Evolutionary conservation across 1,140 invertebrate species (phyloP).

Genomic region (Solenopsis invicta): DNA sequence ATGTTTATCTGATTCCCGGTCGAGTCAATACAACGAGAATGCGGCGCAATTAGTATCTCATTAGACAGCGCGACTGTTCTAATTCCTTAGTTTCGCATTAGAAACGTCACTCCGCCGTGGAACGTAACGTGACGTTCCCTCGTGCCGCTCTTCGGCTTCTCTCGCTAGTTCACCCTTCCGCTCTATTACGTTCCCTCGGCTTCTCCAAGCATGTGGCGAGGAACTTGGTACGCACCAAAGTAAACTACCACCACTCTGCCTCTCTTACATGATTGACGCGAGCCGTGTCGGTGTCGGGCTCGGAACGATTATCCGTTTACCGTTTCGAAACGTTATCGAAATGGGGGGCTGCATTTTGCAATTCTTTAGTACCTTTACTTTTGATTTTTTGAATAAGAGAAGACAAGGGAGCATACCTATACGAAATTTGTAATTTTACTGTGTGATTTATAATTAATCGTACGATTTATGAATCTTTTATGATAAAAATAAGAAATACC

Average conservation of each 20-base stretch:
- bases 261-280: conserved; percentile 59
- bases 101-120: conserved; percentile 79
- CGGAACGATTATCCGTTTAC: conserved; percentile 41
- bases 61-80: conserved; percentile 75
- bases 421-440: background rate
- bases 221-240: conserved; percentile 65
- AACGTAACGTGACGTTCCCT: conserved; percentile 73
- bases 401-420: background rate
- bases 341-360: background rate
- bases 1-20: conserved; percentile 70
- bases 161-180: conserved; percentile 24
- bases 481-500: background rate
- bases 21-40: conserved; percentile 72
- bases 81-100: conserved; percentile 79
- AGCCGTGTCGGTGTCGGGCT: conserved; percentile 40
- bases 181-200: conserved; percentile 38
- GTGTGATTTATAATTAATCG: background rate
- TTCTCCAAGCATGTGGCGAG: conserved; percentile 47
- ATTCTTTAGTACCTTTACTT: background rate
- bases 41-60: conserved; percentile 75
- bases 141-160: conserved; percentile 53
- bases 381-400: background rate
- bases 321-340: conserved; percentile 38
- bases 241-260: conserved; percentile 69
- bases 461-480: too few relatives aligned